These are phyloP conservation scores for Spizella passerina DNA, from an alignment of 2,797 vertebrate species.

Conservation along the genomic window DNA sequence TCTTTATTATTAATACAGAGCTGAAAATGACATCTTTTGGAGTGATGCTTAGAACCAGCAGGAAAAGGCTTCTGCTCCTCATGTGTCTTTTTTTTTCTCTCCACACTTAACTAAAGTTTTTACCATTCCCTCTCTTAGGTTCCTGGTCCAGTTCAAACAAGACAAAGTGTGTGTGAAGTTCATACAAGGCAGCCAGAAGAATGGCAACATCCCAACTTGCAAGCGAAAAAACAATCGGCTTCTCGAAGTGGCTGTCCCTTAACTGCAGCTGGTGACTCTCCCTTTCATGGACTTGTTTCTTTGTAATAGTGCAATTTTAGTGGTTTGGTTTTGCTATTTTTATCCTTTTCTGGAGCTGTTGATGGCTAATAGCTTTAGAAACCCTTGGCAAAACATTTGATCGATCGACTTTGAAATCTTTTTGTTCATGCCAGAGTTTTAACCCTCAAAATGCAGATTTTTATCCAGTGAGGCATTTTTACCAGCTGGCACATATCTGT, in stretches of 20 bases:
- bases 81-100: neutral
- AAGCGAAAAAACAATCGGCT: slow-evolving; percentile 98
- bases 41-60: neutral
- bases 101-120: neutral
- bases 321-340: slow-evolving; percentile 51
- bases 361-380: slow-evolving; percentile 64
- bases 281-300: slow-evolving; percentile 68
- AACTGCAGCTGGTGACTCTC: slow-evolving; percentile 53
- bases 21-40: neutral
- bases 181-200: slow-evolving; percentile 89
- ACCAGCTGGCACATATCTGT: slow-evolving; percentile 51
- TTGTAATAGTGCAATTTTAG: slow-evolving; percentile 83
- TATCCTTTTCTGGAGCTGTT: slow-evolving; percentile 66
- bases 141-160: slow-evolving; percentile 96
- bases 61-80: neutral
- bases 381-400: slow-evolving; percentile 71
- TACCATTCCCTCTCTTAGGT: slow-evolving; percentile 78
- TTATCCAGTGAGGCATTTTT: slow-evolving; percentile 40
- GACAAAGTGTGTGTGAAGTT: slow-evolving; percentile 99
- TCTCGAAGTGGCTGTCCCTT: slow-evolving; percentile 93
- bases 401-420: slow-evolving; percentile 44
- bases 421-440: slow-evolving; percentile 61
- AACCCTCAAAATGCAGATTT: slow-evolving; percentile 45
- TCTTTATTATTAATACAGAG: neutral
- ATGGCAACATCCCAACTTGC: slow-evolving; percentile 89